Percentiles rank a stretch among this genome's conserved stretches.
Evolutionary conservation across 2,113 vertebrate genomes (phyloP).

Genomic region (Psophia crepitans): DNA sequence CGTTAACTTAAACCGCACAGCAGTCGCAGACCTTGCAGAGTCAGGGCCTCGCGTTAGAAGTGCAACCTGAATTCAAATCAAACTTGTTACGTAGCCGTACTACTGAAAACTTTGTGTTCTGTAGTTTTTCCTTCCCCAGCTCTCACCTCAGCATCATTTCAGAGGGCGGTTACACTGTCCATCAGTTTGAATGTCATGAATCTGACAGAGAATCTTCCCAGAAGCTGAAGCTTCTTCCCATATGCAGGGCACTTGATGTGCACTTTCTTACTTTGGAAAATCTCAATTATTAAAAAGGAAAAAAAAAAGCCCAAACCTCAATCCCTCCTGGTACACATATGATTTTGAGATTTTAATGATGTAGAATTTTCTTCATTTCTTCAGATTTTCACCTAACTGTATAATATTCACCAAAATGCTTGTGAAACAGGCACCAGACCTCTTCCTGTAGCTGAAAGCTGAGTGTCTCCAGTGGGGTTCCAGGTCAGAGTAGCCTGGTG

Average conservation of each 20-base stretch:
- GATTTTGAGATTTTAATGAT: background rate
- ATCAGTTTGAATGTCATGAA: background rate
- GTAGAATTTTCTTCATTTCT: background rate
- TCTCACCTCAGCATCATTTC: background rate
- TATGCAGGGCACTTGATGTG: background rate
- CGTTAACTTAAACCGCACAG: background rate
- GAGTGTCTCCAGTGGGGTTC: background rate
- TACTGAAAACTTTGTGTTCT: constrained; percentile 56
- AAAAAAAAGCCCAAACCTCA: background rate
- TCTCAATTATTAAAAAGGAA: background rate
- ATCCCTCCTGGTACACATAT: background rate
- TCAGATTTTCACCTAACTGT: background rate
- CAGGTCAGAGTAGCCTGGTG: background rate
- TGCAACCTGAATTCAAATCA: background rate
- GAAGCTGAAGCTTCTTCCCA: background rate
- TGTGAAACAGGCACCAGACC: background rate
- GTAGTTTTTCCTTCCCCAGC: background rate
- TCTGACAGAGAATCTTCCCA: background rate
- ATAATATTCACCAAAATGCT: background rate
- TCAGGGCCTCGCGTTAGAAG: background rate
- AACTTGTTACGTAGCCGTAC: constrained; percentile 19
- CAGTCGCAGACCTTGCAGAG: background rate
- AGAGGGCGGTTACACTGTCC: background rate
- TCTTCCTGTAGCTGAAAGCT: background rate
- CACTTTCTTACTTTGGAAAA: constrained; percentile 43